phyloP scores from a whole-genome alignment of 2,797 vertebrate species.

The Ibycter americanus region DNA sequence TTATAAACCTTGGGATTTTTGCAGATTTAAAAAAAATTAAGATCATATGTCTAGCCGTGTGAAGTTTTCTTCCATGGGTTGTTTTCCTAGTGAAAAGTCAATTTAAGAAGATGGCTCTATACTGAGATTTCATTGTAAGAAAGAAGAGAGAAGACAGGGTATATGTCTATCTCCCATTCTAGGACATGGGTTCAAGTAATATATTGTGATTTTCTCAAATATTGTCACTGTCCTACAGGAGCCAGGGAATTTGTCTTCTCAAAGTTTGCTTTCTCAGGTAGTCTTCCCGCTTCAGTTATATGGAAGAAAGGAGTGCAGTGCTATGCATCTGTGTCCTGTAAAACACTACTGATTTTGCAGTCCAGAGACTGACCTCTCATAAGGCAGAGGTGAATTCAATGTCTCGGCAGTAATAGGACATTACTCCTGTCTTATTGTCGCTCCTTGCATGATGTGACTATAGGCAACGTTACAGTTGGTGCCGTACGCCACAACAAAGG shows the following conservation, averaged over 20 bases:
- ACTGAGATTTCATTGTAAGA: background rate
- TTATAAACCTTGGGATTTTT: background rate
- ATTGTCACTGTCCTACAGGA: background rate
- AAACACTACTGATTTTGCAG: background rate
- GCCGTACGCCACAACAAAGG: background rate
- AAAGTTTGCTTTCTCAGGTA: background rate
- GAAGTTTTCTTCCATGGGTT: background rate
- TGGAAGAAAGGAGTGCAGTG: background rate
- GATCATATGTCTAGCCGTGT: background rate
- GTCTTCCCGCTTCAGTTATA: background rate
- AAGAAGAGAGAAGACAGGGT: background rate
- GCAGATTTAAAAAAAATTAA: background rate
- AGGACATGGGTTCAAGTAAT: background rate
- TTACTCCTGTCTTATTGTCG: background rate
- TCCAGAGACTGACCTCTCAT: background rate
- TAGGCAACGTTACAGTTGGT: rapidly evolving
- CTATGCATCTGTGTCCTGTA: rapidly evolving
- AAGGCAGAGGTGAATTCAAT: background rate
- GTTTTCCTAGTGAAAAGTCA: background rate
- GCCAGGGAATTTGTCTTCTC: background rate
- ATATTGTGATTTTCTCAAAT: background rate
- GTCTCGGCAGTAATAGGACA: background rate
- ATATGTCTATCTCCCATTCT: background rate
- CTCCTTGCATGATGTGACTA: background rate
- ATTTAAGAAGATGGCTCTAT: background rate